Evolutionary conservation across 2,113 vertebrate species (phyloP), one percentile per base, ranked within the genome.

Genomic region (Macroglossus sobrinus): DNA sequence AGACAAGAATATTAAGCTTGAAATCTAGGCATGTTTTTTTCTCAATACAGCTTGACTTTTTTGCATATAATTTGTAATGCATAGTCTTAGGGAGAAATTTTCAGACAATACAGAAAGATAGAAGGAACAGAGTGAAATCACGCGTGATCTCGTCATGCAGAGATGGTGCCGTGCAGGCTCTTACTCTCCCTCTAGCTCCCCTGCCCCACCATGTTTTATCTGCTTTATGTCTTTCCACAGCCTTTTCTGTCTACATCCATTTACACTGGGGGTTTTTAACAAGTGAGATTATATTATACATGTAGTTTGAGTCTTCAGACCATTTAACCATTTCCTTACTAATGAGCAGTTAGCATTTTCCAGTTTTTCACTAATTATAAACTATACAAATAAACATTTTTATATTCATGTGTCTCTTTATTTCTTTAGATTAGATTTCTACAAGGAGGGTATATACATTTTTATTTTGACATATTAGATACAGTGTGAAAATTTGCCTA

Each of bases 21-120:
- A 71, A 93, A 82, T 47, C 35, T 86, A 8, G 10, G 47, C 22
- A 3, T 68, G 6, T 43, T 55, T 78, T 96, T 82, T 33, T 40
- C 64, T 85, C 89, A 94, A 68, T 96, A 81, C 80, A 93, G 24
- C n/a, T 50, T 71, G 43, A 33, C 45, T 63, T 92, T 78, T 78
- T 92, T 68, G 19, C 35, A 35, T 57, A 28, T 86, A 68, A 75
- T 90, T 84, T 69, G 47, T 91, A 59, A 68, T 21, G 16, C 38
- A 4, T 72, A 28, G 35, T 69, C 78, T 24, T n/a, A n/a, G 59
- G 30, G 64, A 35, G 55, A 53, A 45, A 40, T 18, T 81, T 93
- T 76, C 71, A 96, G 59, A 78, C 24, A 57, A 11, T 78, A 18
- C 21, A 66, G 85, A 61, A 93, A 79, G 69, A 43, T 12, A 3